Base-by-base conservation (phyloP, 2,888 invertebrate species). In the Mactromeris polynyma region DNA sequence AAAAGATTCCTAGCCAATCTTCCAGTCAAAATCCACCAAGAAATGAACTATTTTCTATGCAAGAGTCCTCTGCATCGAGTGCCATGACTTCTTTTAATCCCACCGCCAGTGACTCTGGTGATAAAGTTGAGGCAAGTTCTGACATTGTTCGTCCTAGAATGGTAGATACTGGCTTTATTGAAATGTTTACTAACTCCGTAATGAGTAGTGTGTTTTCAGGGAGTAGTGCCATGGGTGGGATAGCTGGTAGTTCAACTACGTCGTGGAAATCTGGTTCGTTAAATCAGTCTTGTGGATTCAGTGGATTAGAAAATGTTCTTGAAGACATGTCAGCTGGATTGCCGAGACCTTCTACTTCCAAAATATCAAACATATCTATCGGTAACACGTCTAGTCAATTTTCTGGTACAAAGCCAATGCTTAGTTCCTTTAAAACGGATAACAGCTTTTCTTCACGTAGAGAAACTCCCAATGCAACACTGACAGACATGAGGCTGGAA, bases 151-250 rank as follows among this genome's bases (percentile, higher is more conserved):
- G 19, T 26, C 14, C 21, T 11, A 33, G 42, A 21, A 54, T 91
- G 33, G 42, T 83, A 19, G 91, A 89, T 42, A 80, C 91, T 21
- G 89, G 91, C 3, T 91, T 91, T 64, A 88, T 91, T 38, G 89
- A 88, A 73, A 83, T 91, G 87, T 91, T 91, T 79, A 88, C 87
- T n/a, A 89, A 89, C 73, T 88, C 85, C 6, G 85, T 85, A 2
- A 85, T 88, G 88, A 79, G 85, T 19, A 85, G 54, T 64, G 64
- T 46, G 17, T 54, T 58, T 69, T 58, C 58, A n/a, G n/a, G 54
- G 14, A 40, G n/a, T 40, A 78, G 7, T 79, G 38, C 26, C 6
- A 40, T 26, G 9, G 21, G 79, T 26, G 79, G 77, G 4, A 0
- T n/a, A 26, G 6, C 36, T 3, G 21, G 26, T 21, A 21, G 79